Evolutionary conservation across 2,888 invertebrate species (phyloP), one percentile per base, ranked within the genome.

Genomic region (Lasius platythorax): DNA sequence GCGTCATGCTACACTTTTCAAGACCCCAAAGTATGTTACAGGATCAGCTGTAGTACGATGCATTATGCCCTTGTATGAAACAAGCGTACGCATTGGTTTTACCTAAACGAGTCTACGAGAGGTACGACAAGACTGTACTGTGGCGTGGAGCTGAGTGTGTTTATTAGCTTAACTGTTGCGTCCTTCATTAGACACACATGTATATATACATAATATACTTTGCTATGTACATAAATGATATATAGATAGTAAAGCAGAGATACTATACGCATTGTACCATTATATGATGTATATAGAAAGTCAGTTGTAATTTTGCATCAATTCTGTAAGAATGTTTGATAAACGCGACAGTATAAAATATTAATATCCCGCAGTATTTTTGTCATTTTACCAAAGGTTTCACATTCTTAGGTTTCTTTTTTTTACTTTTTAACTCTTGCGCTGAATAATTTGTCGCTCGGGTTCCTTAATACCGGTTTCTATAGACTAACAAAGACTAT

Each of bases 81-180:
- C 53, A 85, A 82, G 68, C 85, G 68, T 83, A 46, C 66, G 82
- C 83, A 86, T 84, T 72, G 84, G 64, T 88, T 72, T 56, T 84
- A 87, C 43, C 63, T 88, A 79, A 23, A 72, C 18, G 72, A 61
- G 43, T 53, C 68, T 40, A 78, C 76, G 76, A 78, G 76, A 78
- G 53, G n/a, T 53, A 68, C 37, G 75, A 64, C 64, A 53, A 68
- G 76, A 78, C 40, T 78, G 64, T 75, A 68, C 30, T 58, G 76
- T 88, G 90, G 90, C 88, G 88, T 88, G 91, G 87, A 89, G 75
- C 72, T 84, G 87, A 89, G 84, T 87, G 90, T 89, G 89, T 90
- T 88, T 87, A 28, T 86, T 88, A 81, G 87, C 68, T 90, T 88
- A 85, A 87, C 83, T 87, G 86, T 90, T 90, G 87, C 89, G 85